These are phyloP conservation scores for Hylaea fasciaria DNA, from an alignment of 2,888 invertebrate genomes.

Conservation along the genomic window DNA sequence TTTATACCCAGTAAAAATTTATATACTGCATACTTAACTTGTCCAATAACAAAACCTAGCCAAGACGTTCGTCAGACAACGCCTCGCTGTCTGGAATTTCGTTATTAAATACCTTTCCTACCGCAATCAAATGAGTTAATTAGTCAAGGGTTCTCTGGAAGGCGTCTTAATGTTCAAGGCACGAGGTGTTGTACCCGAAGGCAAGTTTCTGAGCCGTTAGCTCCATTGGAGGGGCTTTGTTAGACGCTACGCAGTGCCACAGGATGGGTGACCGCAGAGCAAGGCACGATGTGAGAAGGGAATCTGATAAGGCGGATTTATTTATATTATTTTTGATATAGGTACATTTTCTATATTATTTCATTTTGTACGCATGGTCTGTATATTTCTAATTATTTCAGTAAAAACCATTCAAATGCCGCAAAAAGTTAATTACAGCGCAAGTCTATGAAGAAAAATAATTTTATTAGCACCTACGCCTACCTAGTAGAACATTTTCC, in stretches of 20 bases:
- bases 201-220: constrained; percentile 62
- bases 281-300: constrained; percentile 9
- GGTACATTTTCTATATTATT: too few species aligned
- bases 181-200: constrained; percentile 51
- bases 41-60: not conserved
- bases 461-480: too few species aligned
- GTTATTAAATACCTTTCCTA: constrained; percentile 34
- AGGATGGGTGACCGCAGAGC: constrained; percentile 25
- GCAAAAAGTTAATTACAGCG: too few species aligned
- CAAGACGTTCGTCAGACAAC: not conserved
- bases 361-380: too few species aligned
- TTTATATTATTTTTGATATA: not conserved
- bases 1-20: too few species aligned
- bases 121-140: constrained; percentile 53
- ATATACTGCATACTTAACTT: too few species aligned
- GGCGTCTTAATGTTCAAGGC: constrained; percentile 48
- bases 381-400: too few species aligned
- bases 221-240: constrained; percentile 32
- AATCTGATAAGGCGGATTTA: constrained; percentile 20
- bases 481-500: too few species aligned
- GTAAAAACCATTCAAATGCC: too few species aligned
- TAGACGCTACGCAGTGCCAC: constrained; percentile 27
- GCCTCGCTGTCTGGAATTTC: constrained; percentile 4
- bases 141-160: constrained; percentile 66
- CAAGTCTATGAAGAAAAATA: too few species aligned